Evolutionary conservation across 1,140 invertebrate species (phyloP).

Genomic region (Brachionus manjavacas): DNA sequence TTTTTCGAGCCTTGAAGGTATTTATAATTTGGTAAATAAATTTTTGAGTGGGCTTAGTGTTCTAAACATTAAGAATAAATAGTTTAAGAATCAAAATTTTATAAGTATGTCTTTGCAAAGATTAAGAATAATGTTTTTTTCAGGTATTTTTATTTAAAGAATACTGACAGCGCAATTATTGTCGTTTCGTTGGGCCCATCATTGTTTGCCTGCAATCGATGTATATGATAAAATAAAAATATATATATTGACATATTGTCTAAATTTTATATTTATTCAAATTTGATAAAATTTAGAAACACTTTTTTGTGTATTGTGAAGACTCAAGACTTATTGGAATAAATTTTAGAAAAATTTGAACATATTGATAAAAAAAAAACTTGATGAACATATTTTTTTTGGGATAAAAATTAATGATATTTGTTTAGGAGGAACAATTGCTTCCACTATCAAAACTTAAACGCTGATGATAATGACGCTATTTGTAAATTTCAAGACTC

Average conservation of each 20-base stretch:
- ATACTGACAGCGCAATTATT: not conserved
- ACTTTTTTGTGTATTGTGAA: not conserved
- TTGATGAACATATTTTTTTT: slow-evolving; percentile 30
- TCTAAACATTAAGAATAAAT: not conserved
- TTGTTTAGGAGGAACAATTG: slow-evolving; percentile 14
- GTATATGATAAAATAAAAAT: not conserved
- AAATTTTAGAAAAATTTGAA: not conserved
- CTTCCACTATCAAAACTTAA: slow-evolving; percentile 21
- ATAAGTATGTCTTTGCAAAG: not conserved
- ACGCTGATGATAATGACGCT: not conserved
- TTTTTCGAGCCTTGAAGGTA: not conserved
- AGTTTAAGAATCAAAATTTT: not conserved
- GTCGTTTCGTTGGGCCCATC: not conserved
- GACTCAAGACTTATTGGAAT: not conserved
- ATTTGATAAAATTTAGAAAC: not conserved
- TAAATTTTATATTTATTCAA: not conserved
- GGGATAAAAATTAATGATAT: not conserved
- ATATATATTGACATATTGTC: not conserved
- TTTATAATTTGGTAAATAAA: not conserved
- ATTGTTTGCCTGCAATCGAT: not conserved
- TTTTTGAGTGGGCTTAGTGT: not conserved
- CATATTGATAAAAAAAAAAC: slow-evolving; percentile 35
- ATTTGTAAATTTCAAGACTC: not conserved
- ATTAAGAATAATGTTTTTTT: not conserved
- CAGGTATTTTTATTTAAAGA: not conserved